These are phyloP conservation scores for Palloptera scutellata DNA, from an alignment of 2,888 invertebrate species.

Conservation along the genomic window DNA sequence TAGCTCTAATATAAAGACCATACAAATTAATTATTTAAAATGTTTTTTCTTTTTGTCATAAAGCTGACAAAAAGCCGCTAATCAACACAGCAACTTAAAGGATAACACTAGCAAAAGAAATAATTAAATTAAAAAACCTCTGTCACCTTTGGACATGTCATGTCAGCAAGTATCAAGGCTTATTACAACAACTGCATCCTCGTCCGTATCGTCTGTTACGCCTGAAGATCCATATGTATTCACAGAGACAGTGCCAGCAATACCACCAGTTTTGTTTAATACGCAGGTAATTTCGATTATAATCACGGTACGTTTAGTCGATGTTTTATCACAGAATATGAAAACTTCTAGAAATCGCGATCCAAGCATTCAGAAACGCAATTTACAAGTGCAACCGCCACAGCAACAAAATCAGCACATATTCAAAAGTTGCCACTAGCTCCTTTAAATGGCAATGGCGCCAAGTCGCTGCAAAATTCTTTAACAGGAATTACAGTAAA, in stretches of 20 bases:
- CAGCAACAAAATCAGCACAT: slow-evolving; percentile 37
- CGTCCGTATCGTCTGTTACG: slow-evolving; percentile 38
- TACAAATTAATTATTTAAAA: no score
- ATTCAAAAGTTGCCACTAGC: slow-evolving; percentile 38
- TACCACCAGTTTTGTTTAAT: slow-evolving; percentile 62
- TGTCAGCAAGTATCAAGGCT: slow-evolving; percentile 64
- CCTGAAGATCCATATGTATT: slow-evolving; percentile 65
- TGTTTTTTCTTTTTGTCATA: no score
- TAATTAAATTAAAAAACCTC: slow-evolving; percentile 17
- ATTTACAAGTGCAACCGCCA: slow-evolving; percentile 35
- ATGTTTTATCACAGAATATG: neutral
- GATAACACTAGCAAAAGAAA: neutral
- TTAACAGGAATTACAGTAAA: slow-evolving; percentile 38
- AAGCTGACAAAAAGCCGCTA: no score
- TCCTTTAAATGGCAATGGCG: slow-evolving; percentile 46
- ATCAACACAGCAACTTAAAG: neutral
- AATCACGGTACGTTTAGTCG: neutral
- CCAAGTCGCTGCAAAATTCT: slow-evolving; percentile 53
- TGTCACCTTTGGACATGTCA: slow-evolving; percentile 61
- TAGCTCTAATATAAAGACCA: no score
- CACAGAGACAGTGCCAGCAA: slow-evolving; percentile 63
- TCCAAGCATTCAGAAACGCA: slow-evolving; percentile 52
- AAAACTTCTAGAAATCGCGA: slow-evolving; percentile 52
- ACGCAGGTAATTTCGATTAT: slow-evolving; percentile 54
- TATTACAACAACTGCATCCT: slow-evolving; percentile 48